phyloP scores from a whole-genome alignment of 1,140 invertebrate species.

The Drosophila truncata region DNA sequence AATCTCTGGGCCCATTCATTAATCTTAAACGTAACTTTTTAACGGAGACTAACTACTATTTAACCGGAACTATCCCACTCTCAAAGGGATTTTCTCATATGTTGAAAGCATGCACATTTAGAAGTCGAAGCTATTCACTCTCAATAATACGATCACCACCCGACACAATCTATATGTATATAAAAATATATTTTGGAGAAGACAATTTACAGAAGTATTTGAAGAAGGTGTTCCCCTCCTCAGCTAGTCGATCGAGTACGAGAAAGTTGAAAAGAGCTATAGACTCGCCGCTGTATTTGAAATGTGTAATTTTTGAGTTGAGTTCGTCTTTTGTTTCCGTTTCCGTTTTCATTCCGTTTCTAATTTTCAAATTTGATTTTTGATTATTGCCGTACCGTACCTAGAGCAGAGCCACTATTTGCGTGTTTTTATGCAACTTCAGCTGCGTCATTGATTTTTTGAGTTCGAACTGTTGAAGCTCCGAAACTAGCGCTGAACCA shows the following conservation, averaged over 20 bases:
- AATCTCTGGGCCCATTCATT: conserved; percentile 25
- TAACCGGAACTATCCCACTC: not conserved
- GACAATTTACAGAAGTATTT: conserved; percentile 76
- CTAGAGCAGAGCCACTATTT: conserved; percentile 48
- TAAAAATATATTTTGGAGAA: conserved; percentile 15
- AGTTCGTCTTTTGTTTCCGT: conserved; percentile 22
- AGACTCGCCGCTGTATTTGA: conserved; percentile 57
- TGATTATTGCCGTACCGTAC: conserved; percentile 50
- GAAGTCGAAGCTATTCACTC: conserved; percentile 32
- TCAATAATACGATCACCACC: conserved; percentile 3
- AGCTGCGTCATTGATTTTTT: conserved; percentile 70
- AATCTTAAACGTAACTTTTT: conserved; percentile 16
- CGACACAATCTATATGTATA: conserved; percentile 19
- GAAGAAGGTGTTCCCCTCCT: conserved; percentile 47
- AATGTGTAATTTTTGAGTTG: conserved; percentile 38
- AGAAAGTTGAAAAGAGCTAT: conserved; percentile 32
- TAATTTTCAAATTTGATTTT: conserved; percentile 36
- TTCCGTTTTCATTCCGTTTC: conserved; percentile 4
- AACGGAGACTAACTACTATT: conserved; percentile 3
- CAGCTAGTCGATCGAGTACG: conserved; percentile 6
- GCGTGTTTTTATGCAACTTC: conserved; percentile 83
- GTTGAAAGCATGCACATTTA: conserved; percentile 57
- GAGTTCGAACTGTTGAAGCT: conserved; percentile 59
- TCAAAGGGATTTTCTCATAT: conserved; percentile 41
- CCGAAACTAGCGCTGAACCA: conserved; percentile 55